Percentiles rank a stretch among this genome's conserved stretches.
These are phyloP conservation scores for Glaucidium brasilianum DNA, from an alignment of 2,113 vertebrate genomes.

Conservation along the genomic window DNA sequence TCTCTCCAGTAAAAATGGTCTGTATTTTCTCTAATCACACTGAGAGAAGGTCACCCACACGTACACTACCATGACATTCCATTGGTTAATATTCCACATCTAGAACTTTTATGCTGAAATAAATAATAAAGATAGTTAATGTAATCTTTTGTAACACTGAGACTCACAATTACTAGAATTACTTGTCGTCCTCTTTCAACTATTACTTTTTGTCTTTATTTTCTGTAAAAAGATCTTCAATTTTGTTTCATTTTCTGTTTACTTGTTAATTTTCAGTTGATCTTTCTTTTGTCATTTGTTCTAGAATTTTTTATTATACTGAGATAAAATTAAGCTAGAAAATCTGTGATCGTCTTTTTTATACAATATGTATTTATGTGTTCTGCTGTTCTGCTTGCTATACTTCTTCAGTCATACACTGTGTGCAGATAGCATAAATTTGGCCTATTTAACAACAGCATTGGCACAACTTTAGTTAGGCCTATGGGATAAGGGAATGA, in stretches of 20 bases:
- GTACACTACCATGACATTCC: not conserved
- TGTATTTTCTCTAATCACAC: not conserved
- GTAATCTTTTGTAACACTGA: not conserved
- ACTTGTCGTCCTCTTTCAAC: not conserved
- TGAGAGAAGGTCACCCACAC: not conserved
- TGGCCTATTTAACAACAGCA: not conserved
- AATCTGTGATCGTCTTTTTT: not conserved
- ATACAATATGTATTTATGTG: not conserved
- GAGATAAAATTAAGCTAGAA: not conserved
- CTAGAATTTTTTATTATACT: not conserved
- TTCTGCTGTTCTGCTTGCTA: not conserved
- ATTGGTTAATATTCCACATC: not conserved
- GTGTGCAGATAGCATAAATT: not conserved
- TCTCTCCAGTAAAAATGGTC: not conserved
- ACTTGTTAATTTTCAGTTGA: not conserved
- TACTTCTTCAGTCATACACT: not conserved
- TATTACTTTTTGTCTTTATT: not conserved
- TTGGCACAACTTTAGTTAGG: not conserved
- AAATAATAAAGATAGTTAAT: not conserved
- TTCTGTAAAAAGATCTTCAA: not conserved
- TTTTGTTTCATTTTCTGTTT: not conserved
- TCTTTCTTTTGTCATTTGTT: not conserved
- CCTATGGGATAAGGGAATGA: not conserved
- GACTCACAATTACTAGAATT: not conserved
- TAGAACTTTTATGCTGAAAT: not conserved